Base-by-base conservation (phyloP, 2,113 vertebrate genomes). In the Rhinolophus ferrumequinum region DNA sequence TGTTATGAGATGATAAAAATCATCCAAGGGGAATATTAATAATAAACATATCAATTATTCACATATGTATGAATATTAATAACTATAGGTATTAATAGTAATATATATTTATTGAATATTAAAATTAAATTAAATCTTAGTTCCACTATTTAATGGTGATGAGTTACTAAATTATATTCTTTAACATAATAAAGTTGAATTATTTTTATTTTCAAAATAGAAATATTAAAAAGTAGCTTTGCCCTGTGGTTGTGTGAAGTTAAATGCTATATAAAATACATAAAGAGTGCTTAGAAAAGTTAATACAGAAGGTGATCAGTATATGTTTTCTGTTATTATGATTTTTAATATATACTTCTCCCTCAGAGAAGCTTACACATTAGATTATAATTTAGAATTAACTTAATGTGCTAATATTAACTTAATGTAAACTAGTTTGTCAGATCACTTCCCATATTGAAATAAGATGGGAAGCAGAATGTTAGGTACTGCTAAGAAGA, bases 131-230 rank as follows among this genome's bases (percentile, higher is more conserved):
- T 83, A 69, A 16, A 70, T 84, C 26, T 24, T 77, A 8, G n/a
- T 70, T n/a, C 44, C 3, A 77, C 8, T 60, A 35, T 41, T 82
- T 75, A 88, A 88, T 35, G 7, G 2, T 92, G 54, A 84, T 62
- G 41, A 81, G n/a, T 85, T 44, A 52, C 30, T 75, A 47, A 18
- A 13, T 13, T 50, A 50, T 50, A 69, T 83, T 76, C 26, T 62
- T 89, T 77, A 41, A 52, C 6, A 11, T 88, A 19, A 35, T 67
- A 54, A 69, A 81, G 8, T 73, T 93, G 67, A 75, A 50, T 33
- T 67, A 67, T 62, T 92, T 96, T 88, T 90, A 44, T 26, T 80
- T 72, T 90, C 22, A 73, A 90, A 96, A 41, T 41, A 26, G 6
- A 3, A 1, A 69, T 24, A 18, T 62, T 73, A 88, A 75, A 75